These are phyloP conservation scores for Okamejei kenojei DNA, from an alignment of 2,797 vertebrate species.

Conservation along the genomic window DNA sequence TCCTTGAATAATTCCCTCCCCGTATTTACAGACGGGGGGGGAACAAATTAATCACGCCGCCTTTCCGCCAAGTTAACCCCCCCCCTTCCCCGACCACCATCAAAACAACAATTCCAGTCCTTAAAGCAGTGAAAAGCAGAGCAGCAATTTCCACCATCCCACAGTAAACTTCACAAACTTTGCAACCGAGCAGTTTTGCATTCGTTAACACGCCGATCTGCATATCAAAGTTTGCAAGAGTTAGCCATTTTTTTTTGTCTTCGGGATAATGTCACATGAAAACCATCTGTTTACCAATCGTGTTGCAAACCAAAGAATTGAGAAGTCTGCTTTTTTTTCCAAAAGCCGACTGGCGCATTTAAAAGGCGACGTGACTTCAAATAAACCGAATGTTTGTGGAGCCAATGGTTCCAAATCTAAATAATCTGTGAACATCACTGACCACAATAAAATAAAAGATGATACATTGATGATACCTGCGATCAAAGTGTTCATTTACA, in stretches of 20 bases:
- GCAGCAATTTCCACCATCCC: not conserved
- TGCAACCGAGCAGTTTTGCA: not conserved
- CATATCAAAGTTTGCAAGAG: conserved; percentile 18
- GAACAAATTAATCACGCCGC: not conserved
- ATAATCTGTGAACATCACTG: not conserved
- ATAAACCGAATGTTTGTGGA: not conserved
- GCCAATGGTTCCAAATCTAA: not conserved
- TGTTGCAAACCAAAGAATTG: not conserved
- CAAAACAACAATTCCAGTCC: not conserved
- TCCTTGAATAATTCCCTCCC: not conserved
- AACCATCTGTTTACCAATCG: conserved; percentile 12
- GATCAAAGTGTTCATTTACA: not conserved
- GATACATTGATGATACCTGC: not conserved
- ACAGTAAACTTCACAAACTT: not conserved
- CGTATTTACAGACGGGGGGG: not conserved
- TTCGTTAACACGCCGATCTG: not conserved
- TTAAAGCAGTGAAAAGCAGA: not conserved
- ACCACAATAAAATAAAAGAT: no score
- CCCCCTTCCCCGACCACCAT: not conserved
- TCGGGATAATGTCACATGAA: conserved; percentile 9
- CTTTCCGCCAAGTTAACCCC: not conserved
- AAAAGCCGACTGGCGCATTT: not conserved
- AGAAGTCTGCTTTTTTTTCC: not conserved
- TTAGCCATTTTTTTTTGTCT: not conserved
- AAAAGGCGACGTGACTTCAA: not conserved